phyloP scores from a whole-genome alignment of 2,797 vertebrate species.

The Melanotaenia pygmaea region DNA sequence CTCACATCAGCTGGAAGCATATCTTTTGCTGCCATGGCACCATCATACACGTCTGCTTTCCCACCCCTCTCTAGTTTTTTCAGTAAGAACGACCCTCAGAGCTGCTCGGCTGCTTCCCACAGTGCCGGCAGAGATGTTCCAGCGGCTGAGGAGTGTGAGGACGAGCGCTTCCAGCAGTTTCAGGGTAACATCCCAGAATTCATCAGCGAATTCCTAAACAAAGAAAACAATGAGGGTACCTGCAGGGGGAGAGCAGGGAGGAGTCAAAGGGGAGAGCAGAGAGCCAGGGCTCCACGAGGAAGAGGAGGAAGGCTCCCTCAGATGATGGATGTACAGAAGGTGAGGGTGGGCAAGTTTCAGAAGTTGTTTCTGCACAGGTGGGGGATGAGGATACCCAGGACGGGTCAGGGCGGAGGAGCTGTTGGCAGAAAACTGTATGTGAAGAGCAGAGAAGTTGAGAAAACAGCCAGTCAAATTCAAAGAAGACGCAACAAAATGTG shows the following conservation, averaged over 20 bases:
- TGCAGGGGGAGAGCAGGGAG: conserved; percentile 5
- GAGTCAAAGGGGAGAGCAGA: conserved; percentile 30
- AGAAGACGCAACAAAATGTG: conserved; percentile 29
- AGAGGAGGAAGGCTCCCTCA: conserved; percentile 29
- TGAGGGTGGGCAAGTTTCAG: conserved; percentile 49
- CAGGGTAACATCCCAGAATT: conserved; percentile 80
- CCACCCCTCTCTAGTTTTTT: background rate
- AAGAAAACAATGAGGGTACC: background rate
- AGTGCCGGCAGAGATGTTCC: background rate
- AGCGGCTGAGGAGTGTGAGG: conserved; percentile 12
- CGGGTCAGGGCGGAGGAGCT: conserved; percentile 70
- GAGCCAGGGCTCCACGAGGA: conserved; percentile 27
- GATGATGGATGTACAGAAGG: conserved; percentile 49
- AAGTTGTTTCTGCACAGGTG: conserved; percentile 52
- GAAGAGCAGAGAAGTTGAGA: conserved; percentile 56
- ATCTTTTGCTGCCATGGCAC: conserved; percentile 18
- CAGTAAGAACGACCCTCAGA: conserved; percentile 9
- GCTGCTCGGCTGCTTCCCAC: conserved; percentile 8
- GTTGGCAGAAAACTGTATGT: conserved; percentile 66
- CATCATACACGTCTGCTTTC: background rate
- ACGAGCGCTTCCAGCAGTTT: conserved; percentile 60
- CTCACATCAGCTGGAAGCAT: conserved; percentile 22
- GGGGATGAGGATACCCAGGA: conserved; percentile 23
- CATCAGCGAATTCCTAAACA: conserved; percentile 77
- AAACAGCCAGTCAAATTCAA: conserved; percentile 12